phyloP scores from a whole-genome alignment of 2,113 vertebrate genomes.

The Antechinus stuartii region DNA sequence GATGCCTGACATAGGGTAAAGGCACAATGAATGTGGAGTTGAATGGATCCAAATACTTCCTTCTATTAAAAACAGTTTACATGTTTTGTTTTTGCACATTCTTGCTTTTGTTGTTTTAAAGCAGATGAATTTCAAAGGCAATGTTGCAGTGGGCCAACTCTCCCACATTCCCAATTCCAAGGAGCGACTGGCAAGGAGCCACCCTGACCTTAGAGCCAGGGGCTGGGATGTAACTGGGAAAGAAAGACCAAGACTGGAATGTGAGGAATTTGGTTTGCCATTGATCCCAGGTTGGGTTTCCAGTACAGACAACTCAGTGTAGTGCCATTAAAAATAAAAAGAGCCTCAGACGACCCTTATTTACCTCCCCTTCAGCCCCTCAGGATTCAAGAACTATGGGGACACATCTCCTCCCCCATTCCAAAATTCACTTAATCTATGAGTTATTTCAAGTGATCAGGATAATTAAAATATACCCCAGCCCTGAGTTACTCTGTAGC shows the following conservation, averaged over 20 bases:
- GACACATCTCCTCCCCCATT: slow-evolving; percentile 51
- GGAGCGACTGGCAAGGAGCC: slow-evolving; percentile 46
- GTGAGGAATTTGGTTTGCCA: slow-evolving; percentile 52
- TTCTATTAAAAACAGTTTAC: slow-evolving; percentile 45
- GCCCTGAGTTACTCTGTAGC: slow-evolving; percentile 70
- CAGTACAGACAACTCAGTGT: slow-evolving; percentile 45
- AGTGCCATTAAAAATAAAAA: slow-evolving; percentile 8
- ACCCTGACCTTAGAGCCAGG: slow-evolving; percentile 26
- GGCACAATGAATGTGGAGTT: slow-evolving; percentile 77
- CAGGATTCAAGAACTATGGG: slow-evolving; percentile 51
- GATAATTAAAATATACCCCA: slow-evolving; percentile 73
- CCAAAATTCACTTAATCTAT: slow-evolving; percentile 62
- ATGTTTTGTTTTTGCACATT: slow-evolving; percentile 33
- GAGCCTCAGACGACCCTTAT: slow-evolving; percentile 34
- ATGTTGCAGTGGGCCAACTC: slow-evolving; percentile 20
- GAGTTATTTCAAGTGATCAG: slow-evolving; percentile 79
- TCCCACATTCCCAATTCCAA: slow-evolving; percentile 53
- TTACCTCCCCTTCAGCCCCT: slow-evolving; percentile 32
- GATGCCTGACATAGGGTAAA: slow-evolving; percentile 72
- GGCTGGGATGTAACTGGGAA: slow-evolving; percentile 52
- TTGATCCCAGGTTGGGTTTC: slow-evolving; percentile 49
- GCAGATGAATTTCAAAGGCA: slow-evolving; percentile 57
- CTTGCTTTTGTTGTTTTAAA: slow-evolving; percentile 48
- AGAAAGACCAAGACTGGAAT: slow-evolving; percentile 59
- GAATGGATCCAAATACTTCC: slow-evolving; percentile 72